Base-by-base conservation (phyloP, 2,888 invertebrate species). In the Trachelus tabidus region DNA sequence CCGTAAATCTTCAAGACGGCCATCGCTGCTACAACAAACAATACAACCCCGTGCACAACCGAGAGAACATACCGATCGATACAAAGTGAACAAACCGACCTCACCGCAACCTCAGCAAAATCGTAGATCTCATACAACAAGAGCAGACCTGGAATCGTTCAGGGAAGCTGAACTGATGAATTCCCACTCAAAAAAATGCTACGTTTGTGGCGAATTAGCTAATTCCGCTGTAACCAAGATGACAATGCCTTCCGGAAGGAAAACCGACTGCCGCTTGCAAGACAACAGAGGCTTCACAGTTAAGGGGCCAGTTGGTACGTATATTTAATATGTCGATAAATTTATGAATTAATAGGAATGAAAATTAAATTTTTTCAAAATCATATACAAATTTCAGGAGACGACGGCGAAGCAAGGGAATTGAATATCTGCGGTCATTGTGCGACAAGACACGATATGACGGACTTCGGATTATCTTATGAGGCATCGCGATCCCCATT, bases 281-380 rank as follows among this genome's bases (percentile, higher is more conserved):
- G 85, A 85, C 56, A 79, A 77, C 30, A 68, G 69, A 34, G 80
- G 73, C 76, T 82, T 83, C 74, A 81, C 78, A 33, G 73, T 79
- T 23, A 84, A 81, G 73, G 81, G 81, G 73, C 77, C 83, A 74
- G 83, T 84, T 34, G 85, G 87, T 88, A 82, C 84, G 81, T 33
- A 31, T 30, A 11, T 12, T 1, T 3, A 12, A 56, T 23, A 0
- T 9, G 6, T 56, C 4, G 1, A 56, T 56, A 23, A 56, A 23
- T 56, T 23, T 9, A 6, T 56, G 0, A 23, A 56, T 2, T 23
- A 40, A 15, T 56, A 2, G 4, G 0, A 40, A 40, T 40, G 0
- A 56, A 56, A 56, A 30, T 56, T 71, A n/a, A 68, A 77, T 80
- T 56, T 56, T 9, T 9, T 23, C 6, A 23, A 23, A 23, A 56